Evolutionary conservation across 2,888 invertebrate species (phyloP).

Genomic region (Chrysina gloriosa): DNA sequence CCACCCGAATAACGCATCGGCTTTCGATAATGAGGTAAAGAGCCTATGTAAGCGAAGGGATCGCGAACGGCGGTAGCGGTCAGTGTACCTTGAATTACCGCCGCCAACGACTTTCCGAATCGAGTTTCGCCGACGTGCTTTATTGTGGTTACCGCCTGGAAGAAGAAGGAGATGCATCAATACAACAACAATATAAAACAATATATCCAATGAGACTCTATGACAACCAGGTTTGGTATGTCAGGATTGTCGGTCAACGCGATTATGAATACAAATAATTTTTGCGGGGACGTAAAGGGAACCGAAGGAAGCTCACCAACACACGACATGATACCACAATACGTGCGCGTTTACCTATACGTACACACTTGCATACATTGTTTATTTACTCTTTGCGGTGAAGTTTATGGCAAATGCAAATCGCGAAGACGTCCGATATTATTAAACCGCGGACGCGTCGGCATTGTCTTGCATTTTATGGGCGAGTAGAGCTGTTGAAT

Average conservation of each 20-base stretch:
- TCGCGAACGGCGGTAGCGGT: slow-evolving; percentile 40
- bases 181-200: slow-evolving; percentile 42
- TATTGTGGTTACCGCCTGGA: slow-evolving; percentile 46
- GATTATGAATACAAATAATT: slow-evolving; percentile 38
- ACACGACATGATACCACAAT: slow-evolving; percentile 19
- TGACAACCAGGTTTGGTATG: slow-evolving; percentile 40
- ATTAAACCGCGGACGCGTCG: slow-evolving; percentile 30
- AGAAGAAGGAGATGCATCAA: slow-evolving; percentile 18
- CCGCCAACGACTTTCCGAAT: slow-evolving; percentile 3
- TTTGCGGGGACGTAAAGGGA: background rate
- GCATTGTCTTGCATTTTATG: slow-evolving; percentile 38
- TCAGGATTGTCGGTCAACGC: slow-evolving; percentile 41
- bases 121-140: slow-evolving; percentile 42
- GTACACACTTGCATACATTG: slow-evolving; percentile 26
- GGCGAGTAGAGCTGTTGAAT: slow-evolving; percentile 36
- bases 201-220: slow-evolving; percentile 34
- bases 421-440: slow-evolving; percentile 34
- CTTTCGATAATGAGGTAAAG: slow-evolving; percentile 10
- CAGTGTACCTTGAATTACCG: slow-evolving; percentile 46
- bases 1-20: slow-evolving; percentile 3
- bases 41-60: background rate
- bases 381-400: slow-evolving; percentile 41
- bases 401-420: slow-evolving; percentile 41
- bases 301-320: slow-evolving; percentile 8
- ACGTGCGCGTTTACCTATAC: slow-evolving; percentile 7